Base-by-base conservation (phyloP, 2,888 invertebrate species). In the Himalopsyche anomala region DNA sequence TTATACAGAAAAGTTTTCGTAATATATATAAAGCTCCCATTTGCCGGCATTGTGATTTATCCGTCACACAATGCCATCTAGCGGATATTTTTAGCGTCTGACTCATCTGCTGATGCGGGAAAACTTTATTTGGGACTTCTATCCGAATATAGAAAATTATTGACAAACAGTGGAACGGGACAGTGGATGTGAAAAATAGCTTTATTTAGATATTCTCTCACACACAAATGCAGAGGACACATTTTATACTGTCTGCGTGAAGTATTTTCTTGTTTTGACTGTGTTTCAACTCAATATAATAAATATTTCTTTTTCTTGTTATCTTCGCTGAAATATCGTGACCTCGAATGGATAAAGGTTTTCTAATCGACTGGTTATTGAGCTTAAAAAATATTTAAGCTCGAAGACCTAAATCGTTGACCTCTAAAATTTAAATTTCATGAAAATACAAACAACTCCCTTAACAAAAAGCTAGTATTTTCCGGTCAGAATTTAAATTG, bases 61-160 rank as follows among this genome's bases (percentile, higher is more conserved):
- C 84, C 84, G 85, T 84, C 81, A 69, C 79, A 84, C 85, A 82
- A 83, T 88, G 86, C 86, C 89, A 89, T 89, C 89, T 88, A 89
- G 89, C 89, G 89, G 89, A 84, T 88, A 88, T 87, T 87, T 88
- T 88, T 87, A 88, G 87, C 80, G 42, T 12, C 79, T 87, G 87
- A 85, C 84, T 88, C 84, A 88, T 86, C 85, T 82, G 82, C 69
- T 56, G 79, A 87, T 62, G 55, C 79, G 80, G 54, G 83, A 15
- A 62, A 83, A 83, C 62, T 80, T n/a, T 40, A 79, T 81, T 81
- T 84, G 45, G 28, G 79, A 28, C 40, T 79, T 54, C 19, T 5
- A 8, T 84, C 54, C 79, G 28, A 51, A 79, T 79, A 79, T 74
- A 79, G 84, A 84, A 38, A 79, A 79, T 79, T 84, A 84, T 84